phyloP scores from a whole-genome alignment of 1,140 invertebrate genomes.

The Macrobrachium nipponense region DNA sequence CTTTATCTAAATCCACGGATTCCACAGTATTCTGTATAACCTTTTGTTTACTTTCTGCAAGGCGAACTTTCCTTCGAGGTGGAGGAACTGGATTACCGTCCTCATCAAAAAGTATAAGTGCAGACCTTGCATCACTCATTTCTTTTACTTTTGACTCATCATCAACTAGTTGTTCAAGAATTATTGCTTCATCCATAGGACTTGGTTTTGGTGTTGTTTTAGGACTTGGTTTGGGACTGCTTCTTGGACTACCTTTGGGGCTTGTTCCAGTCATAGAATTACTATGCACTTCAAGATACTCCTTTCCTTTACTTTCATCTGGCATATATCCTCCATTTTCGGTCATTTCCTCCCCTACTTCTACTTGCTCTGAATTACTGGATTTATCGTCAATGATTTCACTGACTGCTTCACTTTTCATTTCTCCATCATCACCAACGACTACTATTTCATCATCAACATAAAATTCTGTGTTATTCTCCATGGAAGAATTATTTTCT shows the following conservation, averaged over 20 bases:
- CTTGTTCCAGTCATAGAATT: conserved; percentile 19
- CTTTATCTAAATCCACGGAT: background rate
- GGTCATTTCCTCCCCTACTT: conserved; percentile 10
- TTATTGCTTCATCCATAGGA: conserved; percentile 37
- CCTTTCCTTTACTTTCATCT: background rate
- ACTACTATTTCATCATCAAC: conserved; percentile 21
- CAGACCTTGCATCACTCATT: conserved; percentile 67
- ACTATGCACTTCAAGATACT: background rate
- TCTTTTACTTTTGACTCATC: conserved; percentile 41
- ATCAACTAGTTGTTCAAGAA: conserved; percentile 32
- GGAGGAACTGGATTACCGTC: conserved; percentile 74
- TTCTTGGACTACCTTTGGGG: conserved; percentile 39
- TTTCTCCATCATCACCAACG: conserved; percentile 18
- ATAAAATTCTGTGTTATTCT: conserved; percentile 12
- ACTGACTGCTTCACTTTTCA: conserved; percentile 20
- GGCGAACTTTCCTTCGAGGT: conserved; percentile 71
- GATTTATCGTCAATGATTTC: conserved; percentile 20
- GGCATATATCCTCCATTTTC: background rate
- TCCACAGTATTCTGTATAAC: conserved; percentile 20
- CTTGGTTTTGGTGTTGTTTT: conserved; percentile 44
- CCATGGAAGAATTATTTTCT: conserved; percentile 42
- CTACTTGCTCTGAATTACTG: no score
- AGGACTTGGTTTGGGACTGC: conserved; percentile 32
- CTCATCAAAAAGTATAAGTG: conserved; percentile 76
- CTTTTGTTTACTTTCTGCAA: conserved; percentile 30